A percentile compares a stretch with the other conserved stretches of the same genome.
Evolutionary conservation across 2,113 vertebrate species (phyloP).

Genomic region (Hyaena hyaena): DNA sequence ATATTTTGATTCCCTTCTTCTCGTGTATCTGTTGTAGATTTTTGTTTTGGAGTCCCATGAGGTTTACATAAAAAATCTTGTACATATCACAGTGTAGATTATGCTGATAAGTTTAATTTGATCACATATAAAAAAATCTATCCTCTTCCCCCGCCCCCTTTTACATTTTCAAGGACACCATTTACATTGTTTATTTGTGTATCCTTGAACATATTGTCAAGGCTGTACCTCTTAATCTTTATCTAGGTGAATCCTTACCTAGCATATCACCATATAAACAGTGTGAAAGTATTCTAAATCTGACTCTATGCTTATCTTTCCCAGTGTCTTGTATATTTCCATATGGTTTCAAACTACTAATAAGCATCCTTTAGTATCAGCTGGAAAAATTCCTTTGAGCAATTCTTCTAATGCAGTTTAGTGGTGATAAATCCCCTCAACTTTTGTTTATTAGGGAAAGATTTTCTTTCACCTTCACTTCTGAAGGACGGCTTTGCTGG

Average conservation of each 20-base stretch:
- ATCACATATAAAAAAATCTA: not conserved
- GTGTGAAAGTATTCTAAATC: not conserved
- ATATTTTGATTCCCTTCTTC: not conserved
- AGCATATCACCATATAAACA: not conserved
- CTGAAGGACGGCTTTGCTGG: not conserved
- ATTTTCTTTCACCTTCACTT: not conserved
- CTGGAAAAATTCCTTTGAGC: not conserved
- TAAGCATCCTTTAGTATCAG: not conserved
- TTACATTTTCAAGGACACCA: not conserved
- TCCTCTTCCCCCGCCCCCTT: not conserved
- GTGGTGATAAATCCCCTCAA: not conserved
- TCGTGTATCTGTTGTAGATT: not conserved
- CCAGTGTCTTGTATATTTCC: not conserved
- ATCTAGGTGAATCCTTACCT: not conserved
- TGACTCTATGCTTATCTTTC: not conserved
- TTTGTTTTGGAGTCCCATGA: not conserved
- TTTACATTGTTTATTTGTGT: not conserved
- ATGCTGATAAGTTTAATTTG: not conserved
- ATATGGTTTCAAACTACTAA: not conserved
- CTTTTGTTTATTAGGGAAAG: not conserved
- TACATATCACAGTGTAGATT: not conserved
- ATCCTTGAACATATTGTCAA: not conserved
- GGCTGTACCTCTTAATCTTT: no score
- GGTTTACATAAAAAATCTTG: not conserved
- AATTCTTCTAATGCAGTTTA: not conserved